These are phyloP conservation scores for Ellobius talpinus DNA, from an alignment of 2,113 vertebrate genomes.

Conservation along the genomic window DNA sequence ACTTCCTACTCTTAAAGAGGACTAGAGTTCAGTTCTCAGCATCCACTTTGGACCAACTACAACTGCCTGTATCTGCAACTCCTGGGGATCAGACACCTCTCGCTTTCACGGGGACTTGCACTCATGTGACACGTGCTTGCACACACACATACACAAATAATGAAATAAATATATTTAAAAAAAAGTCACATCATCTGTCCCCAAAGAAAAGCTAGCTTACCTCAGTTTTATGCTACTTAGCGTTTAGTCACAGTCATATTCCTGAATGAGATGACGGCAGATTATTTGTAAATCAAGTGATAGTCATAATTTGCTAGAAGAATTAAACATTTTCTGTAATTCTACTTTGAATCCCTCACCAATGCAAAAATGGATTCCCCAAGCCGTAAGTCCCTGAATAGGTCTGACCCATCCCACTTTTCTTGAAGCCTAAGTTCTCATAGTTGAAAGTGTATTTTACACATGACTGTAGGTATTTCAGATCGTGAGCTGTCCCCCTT, in stretches of 20 bases:
- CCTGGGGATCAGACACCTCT: too few species aligned
- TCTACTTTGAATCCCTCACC: neutral
- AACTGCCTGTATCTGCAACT: neutral
- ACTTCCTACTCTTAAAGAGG: too few species aligned
- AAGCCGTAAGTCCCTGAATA: neutral
- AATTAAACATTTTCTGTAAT: neutral
- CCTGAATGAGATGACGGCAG: neutral
- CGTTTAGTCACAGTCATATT: neutral
- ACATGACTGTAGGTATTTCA: slow-evolving; percentile 6
- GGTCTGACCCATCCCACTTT: neutral
- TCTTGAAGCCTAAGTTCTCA: slow-evolving; percentile 26
- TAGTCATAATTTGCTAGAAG: neutral
- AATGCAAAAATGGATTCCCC: slow-evolving; percentile 22
- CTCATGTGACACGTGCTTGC: too few species aligned
- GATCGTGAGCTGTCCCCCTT: slow-evolving; percentile 16
- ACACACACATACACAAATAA: too few species aligned
- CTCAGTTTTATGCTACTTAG: neutral
- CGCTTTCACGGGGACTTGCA: too few species aligned
- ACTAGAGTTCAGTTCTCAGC: too few species aligned
- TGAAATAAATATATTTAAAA: neutral
- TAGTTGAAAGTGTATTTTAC: slow-evolving; percentile 22
- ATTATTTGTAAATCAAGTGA: slow-evolving; percentile 18
- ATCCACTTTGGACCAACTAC: too few species aligned
- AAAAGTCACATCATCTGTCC: neutral
- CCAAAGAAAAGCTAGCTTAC: neutral